Evolutionary conservation across 2,797 vertebrate species (phyloP).

Genomic region (Prunella strophiata): DNA sequence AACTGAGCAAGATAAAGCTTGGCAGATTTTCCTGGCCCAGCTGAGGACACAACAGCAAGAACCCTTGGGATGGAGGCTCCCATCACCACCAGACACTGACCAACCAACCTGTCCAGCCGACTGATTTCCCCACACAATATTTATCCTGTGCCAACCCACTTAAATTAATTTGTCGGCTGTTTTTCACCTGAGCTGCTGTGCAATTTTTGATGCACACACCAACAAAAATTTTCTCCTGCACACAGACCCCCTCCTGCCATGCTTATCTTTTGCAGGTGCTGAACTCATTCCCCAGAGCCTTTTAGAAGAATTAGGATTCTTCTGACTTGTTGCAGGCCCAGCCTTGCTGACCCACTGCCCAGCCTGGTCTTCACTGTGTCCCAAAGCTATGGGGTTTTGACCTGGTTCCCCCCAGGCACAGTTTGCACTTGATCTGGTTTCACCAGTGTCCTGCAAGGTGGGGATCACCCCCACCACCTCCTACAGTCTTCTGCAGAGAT

Average conservation of each 20-base stretch:
- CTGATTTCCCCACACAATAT: fast-evolving
- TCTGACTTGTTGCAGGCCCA: neutral
- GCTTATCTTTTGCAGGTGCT: neutral
- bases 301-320: neutral
- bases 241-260: fast-evolving
- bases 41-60: neutral
- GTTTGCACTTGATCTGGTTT: neutral
- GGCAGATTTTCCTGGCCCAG: neutral
- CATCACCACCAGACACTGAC: neutral
- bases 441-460: neutral
- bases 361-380: neutral
- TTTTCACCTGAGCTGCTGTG: neutral
- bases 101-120: neutral
- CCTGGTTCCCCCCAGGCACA: neutral
- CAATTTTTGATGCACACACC: neutral
- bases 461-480: neutral
- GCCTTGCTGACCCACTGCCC: neutral
- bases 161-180: neutral
- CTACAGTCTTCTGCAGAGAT: neutral
- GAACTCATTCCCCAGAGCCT: neutral
- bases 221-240: neutral
- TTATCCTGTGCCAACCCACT: neutral
- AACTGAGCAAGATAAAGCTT: neutral
- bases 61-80: neutral
- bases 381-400: neutral